Evolutionary conservation across 2,113 vertebrate genomes (phyloP), one percentile per base, ranked within the genome.

Genomic region (Alosa alosa): DNA sequence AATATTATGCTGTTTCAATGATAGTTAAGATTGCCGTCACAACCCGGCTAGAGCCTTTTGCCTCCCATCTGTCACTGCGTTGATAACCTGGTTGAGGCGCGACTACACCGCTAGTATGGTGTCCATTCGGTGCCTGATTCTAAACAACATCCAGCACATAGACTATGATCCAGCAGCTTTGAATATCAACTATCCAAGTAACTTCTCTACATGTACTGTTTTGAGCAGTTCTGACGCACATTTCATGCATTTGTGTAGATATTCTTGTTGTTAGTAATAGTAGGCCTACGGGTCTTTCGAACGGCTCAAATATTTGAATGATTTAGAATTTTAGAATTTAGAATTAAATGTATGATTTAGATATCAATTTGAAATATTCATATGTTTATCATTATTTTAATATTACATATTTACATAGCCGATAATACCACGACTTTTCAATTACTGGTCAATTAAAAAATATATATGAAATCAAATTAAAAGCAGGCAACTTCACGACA

Each of bases 81-180:
- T 78, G 31, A 39, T 78, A 78, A 78, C 72, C 72, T 78, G 72
- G 31, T 39, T 78, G 72, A 78, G 72, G 72, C 72, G 72, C 84
- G 49, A 72, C 57, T 72, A 64, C 57, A 72, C 44, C 60, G 50
- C 81, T 64, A 44, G 52, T 83, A 13, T 6, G 45, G 46, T 52
- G 60, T 9, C 82, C 45, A 83, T 41, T 22, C 39, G 31, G 7
- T 81, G 31, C 45, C 36, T 57, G 45, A 45, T 7, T 78, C 1
- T 17, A 44, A 31, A 55, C 39, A 39, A 41, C 39, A 15, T 39
- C 31, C 31, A 17, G 31, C 36, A 31, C 31, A 31, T 31, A 31
- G 31, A 31, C 31, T 31, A 31, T 31, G 31, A 31, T 31, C 31
- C 31, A 78, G 11, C 0, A 11, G 10, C 31, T 31, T 31, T 78